phyloP scores from a whole-genome alignment of 2,113 vertebrate species.

The Mirza zaza region DNA sequence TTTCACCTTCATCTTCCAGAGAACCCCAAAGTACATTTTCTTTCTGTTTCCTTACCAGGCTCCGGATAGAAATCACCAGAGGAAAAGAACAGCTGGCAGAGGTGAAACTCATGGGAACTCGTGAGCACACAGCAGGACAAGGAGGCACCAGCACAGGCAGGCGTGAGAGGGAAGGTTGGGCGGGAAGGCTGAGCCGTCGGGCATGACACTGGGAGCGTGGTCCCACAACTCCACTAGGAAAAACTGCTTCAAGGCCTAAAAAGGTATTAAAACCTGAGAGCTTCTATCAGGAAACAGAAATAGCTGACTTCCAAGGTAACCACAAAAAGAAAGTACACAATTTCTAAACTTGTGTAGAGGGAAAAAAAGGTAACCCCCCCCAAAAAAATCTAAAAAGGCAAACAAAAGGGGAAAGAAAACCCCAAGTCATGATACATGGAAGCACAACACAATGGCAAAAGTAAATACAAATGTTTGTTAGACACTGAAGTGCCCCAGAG shows the following conservation, averaged over 20 bases:
- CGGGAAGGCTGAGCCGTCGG: neutral
- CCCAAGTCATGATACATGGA: no score
- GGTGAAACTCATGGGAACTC: neutral
- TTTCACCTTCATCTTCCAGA: neutral
- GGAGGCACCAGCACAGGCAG: neutral
- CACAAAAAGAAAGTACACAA: neutral
- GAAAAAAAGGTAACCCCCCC: neutral
- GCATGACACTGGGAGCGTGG: no score
- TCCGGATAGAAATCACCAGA: neutral
- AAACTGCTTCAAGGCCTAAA: neutral
- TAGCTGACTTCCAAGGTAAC: neutral
- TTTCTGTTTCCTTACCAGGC: neutral
- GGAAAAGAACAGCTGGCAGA: neutral
- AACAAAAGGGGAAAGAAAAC: neutral
- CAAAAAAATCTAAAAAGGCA: neutral
- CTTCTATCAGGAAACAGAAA: neutral
- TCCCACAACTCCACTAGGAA: neutral
- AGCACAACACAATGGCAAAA: neutral
- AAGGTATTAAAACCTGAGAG: neutral
- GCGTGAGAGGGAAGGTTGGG: fast-evolving
- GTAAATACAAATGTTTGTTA: neutral
- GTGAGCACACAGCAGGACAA: neutral
- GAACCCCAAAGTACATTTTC: neutral
- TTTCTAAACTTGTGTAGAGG: neutral
- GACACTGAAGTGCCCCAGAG: no score